Evolutionary conservation across 2,888 invertebrate genomes (phyloP).

Genomic region (Strigamia transsilvanica): DNA sequence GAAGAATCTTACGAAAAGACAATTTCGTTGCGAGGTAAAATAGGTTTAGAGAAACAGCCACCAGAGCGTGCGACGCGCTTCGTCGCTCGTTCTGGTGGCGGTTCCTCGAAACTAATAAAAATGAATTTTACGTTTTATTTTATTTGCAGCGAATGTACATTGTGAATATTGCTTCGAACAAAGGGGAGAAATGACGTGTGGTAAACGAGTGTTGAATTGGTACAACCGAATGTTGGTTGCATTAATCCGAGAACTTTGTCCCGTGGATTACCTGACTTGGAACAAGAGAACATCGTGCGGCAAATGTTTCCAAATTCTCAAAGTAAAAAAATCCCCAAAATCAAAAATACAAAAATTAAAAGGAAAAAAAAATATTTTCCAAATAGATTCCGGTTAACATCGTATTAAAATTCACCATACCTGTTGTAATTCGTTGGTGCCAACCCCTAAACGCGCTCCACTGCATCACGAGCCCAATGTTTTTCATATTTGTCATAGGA

Average conservation of each 20-base stretch:
- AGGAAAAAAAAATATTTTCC: conserved; percentile 56
- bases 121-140: not conserved
- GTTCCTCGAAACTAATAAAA: not conserved
- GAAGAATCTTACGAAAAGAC: not conserved
- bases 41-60: no score
- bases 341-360: not conserved
- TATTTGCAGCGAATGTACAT: not conserved
- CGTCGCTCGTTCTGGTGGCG: no score
- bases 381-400: conserved; percentile 68
- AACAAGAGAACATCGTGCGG: not conserved
- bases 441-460: conserved; percentile 69
- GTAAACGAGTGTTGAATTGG: not conserved
- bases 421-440: conserved; percentile 71
- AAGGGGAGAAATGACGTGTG: not conserved
- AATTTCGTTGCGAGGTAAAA: not conserved
- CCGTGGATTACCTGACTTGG: conserved; percentile 3
- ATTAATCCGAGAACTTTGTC: not conserved
- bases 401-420: conserved; percentile 68
- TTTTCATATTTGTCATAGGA: conserved; percentile 63
- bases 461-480: conserved; percentile 66
- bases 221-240: not conserved
- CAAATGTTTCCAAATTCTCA: conserved; percentile 35
- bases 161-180: conserved; percentile 3
- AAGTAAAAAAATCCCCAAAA: conserved; percentile 5
- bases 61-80: no score